Base-by-base conservation (phyloP, 2,888 invertebrate genomes). In the Cantharis rufa region DNA sequence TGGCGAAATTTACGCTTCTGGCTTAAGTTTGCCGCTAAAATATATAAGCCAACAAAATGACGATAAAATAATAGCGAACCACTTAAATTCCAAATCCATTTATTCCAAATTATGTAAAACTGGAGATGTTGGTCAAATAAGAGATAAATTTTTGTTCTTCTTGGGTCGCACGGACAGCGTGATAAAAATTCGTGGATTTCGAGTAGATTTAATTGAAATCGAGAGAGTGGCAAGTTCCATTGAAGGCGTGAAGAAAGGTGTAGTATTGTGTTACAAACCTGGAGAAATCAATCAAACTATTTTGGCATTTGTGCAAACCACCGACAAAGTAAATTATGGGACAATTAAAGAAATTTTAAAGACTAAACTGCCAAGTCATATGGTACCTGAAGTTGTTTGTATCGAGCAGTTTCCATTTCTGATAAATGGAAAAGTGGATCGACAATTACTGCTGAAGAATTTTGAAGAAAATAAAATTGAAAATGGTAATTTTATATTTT, bases 81-180 rank as follows among this genome's bases (percentile, higher is more conserved):
- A 94, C 0, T 90, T 95, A 72, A 93, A 93, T 0, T 88, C 90
- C 48, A 91, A 92, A 85, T 90, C 91, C 82, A 90, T 92, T 79
- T 94, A 92, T 83, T 90, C 92, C 0, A 92, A 92, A 16, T 89
- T 96, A 0, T 97, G 95, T 87, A 92, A 93, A 72, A 96, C 96
- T 1, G 97, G 97, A 0, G 96, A 97, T 86, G 96, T 92, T 82
- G 96, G 94, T 0, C 90, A 92, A n/a, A 88, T 95, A 0, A 89
- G 92, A 72, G 92, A 94, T 80, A 90, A 91, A 7, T 81, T 90
- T 9, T 87, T 96, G 24, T 88, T 93, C 76, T 96, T 92, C 84
- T 95, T 96, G 81, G 96, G 97, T 0, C 91, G 96, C 28, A 94
- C 93, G 0, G 96, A 96, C 87, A 94, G 95, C 0, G 96, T 96